Evolutionary conservation across 1,140 invertebrate genomes (phyloP), one percentile per base, ranked within the genome.

Genomic region (Leucophenga varia): DNA sequence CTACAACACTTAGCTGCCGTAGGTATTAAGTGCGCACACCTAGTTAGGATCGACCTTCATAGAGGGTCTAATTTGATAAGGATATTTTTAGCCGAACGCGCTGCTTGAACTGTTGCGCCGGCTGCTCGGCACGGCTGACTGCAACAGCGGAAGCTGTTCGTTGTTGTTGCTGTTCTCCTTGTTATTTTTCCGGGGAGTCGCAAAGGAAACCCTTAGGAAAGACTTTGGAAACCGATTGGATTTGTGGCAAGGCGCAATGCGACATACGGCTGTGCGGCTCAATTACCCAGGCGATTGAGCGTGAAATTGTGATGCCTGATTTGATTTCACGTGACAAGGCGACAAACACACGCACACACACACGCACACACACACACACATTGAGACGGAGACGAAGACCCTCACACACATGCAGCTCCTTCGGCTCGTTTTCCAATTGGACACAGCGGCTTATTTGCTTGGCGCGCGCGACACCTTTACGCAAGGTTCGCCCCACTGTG

Each of bases 281-380:
- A 68, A 68, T 68, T 68, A 59, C 64, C 53, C 42, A 51, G 37
- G 28, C 60, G 57, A 68, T 68, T 68, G 64, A 58, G 59, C 64
- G 52, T 68, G 48, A 68, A 68, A 68, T 68, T 61, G 64, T 68
- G 48, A 68, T 64, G 64, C 64, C 50, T 68, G 64, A 69, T 68
- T 68, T 68, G 57, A 68, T 64, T 69, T 68, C 60, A 68, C 56
- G 56, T 59, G 64, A 63, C 63, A 65, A 53, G 45, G 54, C 52
- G 50, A 53, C 52, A 44, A 21, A 35, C 21, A 46, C 34, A 43
- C 50, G 38, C 35, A 40, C 32, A 22, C 40, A 34, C 3, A n/a
- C n/a, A n/a, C n/a, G n/a, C n/a, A n/a, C n/a, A n/a, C n/a, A n/a
- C n/a, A n/a, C n/a, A n/a, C n/a, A n/a, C n/a, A 31, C 18, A 42